Evolutionary conservation across 2,888 invertebrate species (phyloP).

Genomic region (Pimpla rufipes): DNA sequence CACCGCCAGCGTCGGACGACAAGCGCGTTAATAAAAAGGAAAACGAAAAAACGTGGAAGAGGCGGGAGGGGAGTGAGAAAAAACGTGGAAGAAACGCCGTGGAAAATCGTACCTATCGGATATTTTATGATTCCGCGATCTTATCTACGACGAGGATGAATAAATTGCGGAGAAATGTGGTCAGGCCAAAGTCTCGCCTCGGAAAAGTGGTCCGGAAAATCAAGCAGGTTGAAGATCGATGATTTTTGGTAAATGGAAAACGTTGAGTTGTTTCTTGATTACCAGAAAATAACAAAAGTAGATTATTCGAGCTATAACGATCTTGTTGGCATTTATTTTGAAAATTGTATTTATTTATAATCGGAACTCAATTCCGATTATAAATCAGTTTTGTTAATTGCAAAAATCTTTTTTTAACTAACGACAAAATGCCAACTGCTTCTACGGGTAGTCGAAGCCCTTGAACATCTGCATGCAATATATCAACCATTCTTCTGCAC

Average conservation of each 20-base stretch:
- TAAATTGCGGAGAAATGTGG: conserved; percentile 40
- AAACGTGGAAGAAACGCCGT: conserved; percentile 43
- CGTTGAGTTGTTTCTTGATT: not conserved
- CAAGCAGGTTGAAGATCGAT: not conserved
- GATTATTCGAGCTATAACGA: not conserved
- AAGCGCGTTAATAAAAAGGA: conserved; percentile 74
- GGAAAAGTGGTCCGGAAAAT: not conserved
- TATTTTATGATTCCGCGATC: conserved; percentile 63
- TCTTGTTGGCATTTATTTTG: not conserved
- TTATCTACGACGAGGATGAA: conserved; percentile 56
- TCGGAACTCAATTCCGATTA: not conserved
- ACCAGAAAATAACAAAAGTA: not conserved
- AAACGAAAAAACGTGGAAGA: conserved; percentile 46
- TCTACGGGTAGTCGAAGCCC: not conserved
- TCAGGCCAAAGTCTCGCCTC: conserved; percentile 6
- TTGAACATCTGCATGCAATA: too few relatives aligned
- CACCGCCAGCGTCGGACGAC: conserved; percentile 64
- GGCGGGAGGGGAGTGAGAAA: conserved; percentile 24
- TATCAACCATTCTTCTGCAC: not conserved
- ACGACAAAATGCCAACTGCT: not conserved
- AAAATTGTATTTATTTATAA: too few relatives aligned
- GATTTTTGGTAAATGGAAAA: not conserved
- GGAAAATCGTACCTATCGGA: conserved; percentile 67
- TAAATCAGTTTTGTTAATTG: not conserved
- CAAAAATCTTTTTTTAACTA: not conserved